These are phyloP conservation scores for Diorhabda sublineata DNA, from an alignment of 1,140 invertebrate species.

Conservation along the genomic window DNA sequence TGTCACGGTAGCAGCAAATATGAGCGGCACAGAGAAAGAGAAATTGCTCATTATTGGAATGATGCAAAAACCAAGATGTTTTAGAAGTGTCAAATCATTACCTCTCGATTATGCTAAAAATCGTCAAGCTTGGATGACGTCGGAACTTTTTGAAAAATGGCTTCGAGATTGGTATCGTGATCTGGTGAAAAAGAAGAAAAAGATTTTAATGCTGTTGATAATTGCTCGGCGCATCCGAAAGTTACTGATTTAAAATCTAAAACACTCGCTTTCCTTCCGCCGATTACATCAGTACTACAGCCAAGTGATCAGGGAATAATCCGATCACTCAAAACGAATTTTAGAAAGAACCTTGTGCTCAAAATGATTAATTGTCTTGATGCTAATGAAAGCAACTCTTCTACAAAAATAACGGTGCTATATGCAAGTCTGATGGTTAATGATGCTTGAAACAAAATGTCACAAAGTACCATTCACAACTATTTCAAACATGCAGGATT, in stretches of 20 bases:
- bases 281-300: constrained; percentile 24
- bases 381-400: constrained; percentile 21
- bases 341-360: constrained; percentile 33
- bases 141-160: constrained; percentile 24
- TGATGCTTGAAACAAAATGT: no score
- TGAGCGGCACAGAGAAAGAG: constrained; percentile 44
- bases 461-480: no score
- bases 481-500: no score
- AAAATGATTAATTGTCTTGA: no score
- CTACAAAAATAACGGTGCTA: constrained; percentile 33
- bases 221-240: constrained; percentile 28
- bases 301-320: constrained; percentile 29
- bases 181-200: constrained; percentile 16
- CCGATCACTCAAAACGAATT: constrained; percentile 36
- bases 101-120: constrained; percentile 41
- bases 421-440: constrained; percentile 36
- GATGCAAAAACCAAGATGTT: constrained; percentile 45
- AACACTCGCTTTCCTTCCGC: constrained; percentile 22
- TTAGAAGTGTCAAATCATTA: constrained; percentile 40
- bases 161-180: constrained; percentile 24
- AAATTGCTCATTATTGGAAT: constrained; percentile 43
- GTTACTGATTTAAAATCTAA: constrained; percentile 25
- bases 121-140: constrained; percentile 48
- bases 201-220: constrained; percentile 31
- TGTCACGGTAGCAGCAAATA: constrained; percentile 13